Evolutionary conservation across 2,888 invertebrate species (phyloP), one percentile per base, ranked within the genome.

Genomic region (Terebella lapidaria): DNA sequence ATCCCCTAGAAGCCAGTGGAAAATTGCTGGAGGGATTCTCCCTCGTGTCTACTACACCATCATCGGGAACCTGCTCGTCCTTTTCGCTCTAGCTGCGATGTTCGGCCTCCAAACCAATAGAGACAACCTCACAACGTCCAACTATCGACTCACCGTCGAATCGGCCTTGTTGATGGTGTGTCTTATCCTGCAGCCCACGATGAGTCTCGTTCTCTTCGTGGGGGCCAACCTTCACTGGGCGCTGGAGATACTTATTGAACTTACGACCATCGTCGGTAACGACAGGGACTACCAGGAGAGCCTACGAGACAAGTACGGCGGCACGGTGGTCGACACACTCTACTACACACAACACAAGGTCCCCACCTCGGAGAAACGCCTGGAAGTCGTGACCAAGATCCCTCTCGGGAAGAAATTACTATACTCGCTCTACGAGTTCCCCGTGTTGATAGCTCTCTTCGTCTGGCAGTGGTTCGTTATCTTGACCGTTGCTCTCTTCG

Each of bases 171-270:
- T 64, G 24, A 54, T 58, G 47, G 3, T 62, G 15, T 30, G 28
- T 22, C 28, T 63, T 28, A 54, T 65, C n/a, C 28, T 61, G 4
- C 45, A 63, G 18, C 65, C 65, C 4, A 47, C 58, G 5, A 46
- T 58, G 52, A 63, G 58, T 27, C 51, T 63, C 27, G 1, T 63
- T 10, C 51, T 65, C 24, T 65, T 63, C 35, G 27, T 63, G 3
- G 29, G 58, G 24, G 53, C 56, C 56, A 65, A 65, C 56, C 53
- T 46, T 27, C 61, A 35, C 54, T 65, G 59, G 59, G 29, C 61
- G 15, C 42, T 65, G n/a, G 63, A 62, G 51, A 26, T 65, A 5
- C 54, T 65, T 52, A 51, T 65, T 24, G 49, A 42, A 1, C 52
- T 65, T 26, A 63, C 61, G 29, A 22, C 61, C 30, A 27, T 42